These are phyloP conservation scores for Drosophila sp. DNA, from an alignment of 1,140 invertebrate species.

Conservation along the genomic window DNA sequence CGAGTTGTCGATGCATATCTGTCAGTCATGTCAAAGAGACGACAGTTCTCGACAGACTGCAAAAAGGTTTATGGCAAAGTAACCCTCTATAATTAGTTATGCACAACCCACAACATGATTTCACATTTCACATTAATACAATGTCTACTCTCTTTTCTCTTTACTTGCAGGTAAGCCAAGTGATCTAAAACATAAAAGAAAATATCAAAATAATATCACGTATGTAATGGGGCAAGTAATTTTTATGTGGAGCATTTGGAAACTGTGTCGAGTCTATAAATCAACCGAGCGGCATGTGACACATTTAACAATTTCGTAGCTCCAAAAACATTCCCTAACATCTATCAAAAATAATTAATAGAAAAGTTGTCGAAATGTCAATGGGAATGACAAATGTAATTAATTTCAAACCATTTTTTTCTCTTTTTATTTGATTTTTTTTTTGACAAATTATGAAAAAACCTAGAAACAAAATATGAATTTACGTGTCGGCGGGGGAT, in stretches of 20 bases:
- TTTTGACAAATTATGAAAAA: conserved; percentile 73
- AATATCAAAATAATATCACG: conserved; percentile 1
- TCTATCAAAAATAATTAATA: conserved; percentile 83
- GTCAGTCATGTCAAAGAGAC: conserved; percentile 65
- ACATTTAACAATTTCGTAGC: conserved; percentile 49
- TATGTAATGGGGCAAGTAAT: conserved; percentile 1
- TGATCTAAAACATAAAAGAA: not conserved
- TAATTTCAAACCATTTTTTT: conserved; percentile 58
- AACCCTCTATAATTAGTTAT: conserved; percentile 41
- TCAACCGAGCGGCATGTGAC: conserved; percentile 49
- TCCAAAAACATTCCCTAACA: conserved; percentile 31
- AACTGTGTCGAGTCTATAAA: conserved; percentile 76
- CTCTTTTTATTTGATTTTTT: not conserved
- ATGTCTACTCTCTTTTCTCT: conserved; percentile 33
- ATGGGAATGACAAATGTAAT: conserved; percentile 80
- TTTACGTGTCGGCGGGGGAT: conserved; percentile 1
- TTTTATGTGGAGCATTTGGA: conserved; percentile 69
- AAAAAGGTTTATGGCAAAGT: too few species aligned
- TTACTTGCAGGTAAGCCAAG: conserved; percentile 71
- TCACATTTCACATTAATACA: conserved; percentile 28
- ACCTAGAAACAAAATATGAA: conserved; percentile 30
- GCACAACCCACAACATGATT: conserved; percentile 30
- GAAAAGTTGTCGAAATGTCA: conserved; percentile 82
- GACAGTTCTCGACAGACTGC: not conserved
- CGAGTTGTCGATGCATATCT: conserved; percentile 70